phyloP scores from a whole-genome alignment of 2,888 invertebrate genomes.

The Thecocarcelia acutangulata region DNA sequence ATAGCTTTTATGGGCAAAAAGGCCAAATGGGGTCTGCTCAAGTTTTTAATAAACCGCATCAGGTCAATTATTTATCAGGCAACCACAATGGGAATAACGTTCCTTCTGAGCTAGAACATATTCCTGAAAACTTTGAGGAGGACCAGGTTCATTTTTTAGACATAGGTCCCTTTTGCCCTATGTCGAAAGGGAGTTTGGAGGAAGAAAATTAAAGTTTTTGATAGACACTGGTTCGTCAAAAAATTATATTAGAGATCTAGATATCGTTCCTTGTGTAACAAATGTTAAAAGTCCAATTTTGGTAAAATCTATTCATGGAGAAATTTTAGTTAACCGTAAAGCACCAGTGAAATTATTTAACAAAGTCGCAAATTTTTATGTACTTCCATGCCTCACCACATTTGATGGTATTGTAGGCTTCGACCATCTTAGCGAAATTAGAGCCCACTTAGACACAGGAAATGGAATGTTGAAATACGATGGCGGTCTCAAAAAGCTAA shows the following conservation, averaged over 20 bases:
- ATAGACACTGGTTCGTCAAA: not conserved
- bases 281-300: conserved; percentile 34
- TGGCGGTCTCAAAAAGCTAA: not conserved
- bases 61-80: not conserved
- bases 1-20: not conserved
- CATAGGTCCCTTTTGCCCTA: conserved; percentile 21
- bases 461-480: conserved; percentile 24
- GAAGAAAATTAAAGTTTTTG: conserved; percentile 4
- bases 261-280: not conserved
- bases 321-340: conserved; percentile 8
- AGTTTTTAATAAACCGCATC: not conserved
- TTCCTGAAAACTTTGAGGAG: not conserved
- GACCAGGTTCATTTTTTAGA: conserved; percentile 21
- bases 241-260: conserved; percentile 14
- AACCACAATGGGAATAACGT: not conserved
- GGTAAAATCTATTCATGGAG: conserved; percentile 41
- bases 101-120: not conserved
- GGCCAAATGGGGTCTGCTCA: not conserved
- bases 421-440: conserved; percentile 11
- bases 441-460: conserved; percentile 5
- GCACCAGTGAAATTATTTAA: not conserved
- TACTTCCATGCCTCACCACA: conserved; percentile 19
- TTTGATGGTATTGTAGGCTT: conserved; percentile 36
- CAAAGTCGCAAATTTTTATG: conserved; percentile 1
- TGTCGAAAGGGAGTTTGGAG: conserved; percentile 11